phyloP scores from a whole-genome alignment of 2,888 invertebrate species.

The Acanthococcus lagerstroemiae region DNA sequence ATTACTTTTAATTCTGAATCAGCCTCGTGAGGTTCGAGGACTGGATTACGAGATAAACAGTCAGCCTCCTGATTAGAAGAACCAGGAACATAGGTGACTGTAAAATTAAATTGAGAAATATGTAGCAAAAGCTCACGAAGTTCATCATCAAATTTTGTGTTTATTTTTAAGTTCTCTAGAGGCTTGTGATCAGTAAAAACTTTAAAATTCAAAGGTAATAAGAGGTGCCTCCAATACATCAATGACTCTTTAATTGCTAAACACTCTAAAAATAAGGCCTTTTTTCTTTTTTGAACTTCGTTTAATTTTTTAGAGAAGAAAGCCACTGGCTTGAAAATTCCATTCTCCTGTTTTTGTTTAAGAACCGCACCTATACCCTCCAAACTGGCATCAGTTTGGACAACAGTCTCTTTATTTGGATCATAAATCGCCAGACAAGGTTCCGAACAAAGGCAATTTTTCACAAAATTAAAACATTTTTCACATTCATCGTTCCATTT shows the following conservation, averaged over 20 bases:
- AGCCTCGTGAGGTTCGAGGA: constrained; percentile 8
- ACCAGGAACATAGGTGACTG: constrained; percentile 35
- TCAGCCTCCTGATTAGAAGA: constrained; percentile 35
- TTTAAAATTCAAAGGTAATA: constrained; percentile 20
- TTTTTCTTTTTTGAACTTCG: too few relatives aligned
- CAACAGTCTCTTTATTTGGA: too few relatives aligned
- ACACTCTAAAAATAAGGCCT: constrained; percentile 32
- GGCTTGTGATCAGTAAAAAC: too few relatives aligned
- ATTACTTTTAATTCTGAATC: neutral
- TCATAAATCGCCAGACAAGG: too few relatives aligned
- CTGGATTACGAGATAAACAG: constrained; percentile 34
- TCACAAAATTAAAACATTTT: too few relatives aligned
- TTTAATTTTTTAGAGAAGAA: constrained; percentile 34
- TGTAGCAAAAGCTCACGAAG: constrained; percentile 35
- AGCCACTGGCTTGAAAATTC: constrained; percentile 34
- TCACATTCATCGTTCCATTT: too few relatives aligned
- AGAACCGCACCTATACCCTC: too few relatives aligned
- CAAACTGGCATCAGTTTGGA: too few relatives aligned
- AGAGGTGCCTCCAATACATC: constrained; percentile 31
- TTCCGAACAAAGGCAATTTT: too few relatives aligned
- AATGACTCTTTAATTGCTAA: constrained; percentile 32
- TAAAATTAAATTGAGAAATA: constrained; percentile 35
- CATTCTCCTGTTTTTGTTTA: constrained; percentile 31
- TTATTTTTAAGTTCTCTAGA: constrained; percentile 35
- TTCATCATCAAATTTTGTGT: constrained; percentile 35